Base-by-base conservation (phyloP, 2,888 invertebrate species). In the Parnassius orleans region DNA sequence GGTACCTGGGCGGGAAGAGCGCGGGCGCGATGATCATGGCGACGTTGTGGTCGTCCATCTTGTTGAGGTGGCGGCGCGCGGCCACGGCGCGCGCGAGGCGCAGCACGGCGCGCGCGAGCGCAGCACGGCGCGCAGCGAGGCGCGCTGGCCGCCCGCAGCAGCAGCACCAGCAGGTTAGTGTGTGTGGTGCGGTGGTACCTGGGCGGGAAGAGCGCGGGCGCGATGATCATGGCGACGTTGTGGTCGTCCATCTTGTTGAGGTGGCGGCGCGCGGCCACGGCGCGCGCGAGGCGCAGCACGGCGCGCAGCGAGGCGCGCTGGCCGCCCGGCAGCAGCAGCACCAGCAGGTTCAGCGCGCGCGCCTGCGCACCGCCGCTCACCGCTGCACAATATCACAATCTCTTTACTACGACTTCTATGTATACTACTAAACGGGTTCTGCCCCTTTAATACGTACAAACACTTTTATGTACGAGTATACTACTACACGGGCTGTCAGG, bases 21-120 rank as follows among this genome's bases (percentile, higher is more conserved):
- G 98, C 97, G n/a, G 98, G 98, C 14, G 98, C 98, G 70, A 98
- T 96, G 72, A 98, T 98, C 94, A 98, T 98, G 44, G 98, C 96
- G 48, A 98, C 97, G 81, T 98, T 98, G 80, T 97, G 96, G 66
- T 96, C 93, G 72, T 95, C 95, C 98, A 98, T 98, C 88, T 97
- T 95, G 87, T 98, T 98, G 70, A 92, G 87, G 70, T 93, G 90
- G 72, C 94, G 93, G 72, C 95, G 92, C 54, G 94, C 93, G 3
- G 95, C 94, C 59, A 98, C 94, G 74, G 94, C 93, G 58, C 94
- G 93, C 69, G 97, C 94, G 74, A 98, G 96, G n/a, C 93, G 92
- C 70, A 98, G 86, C 69, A 98, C 84, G 66, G 95, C 94, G 72
- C 96, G 94, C 64, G 92, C 1, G 97, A 96, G 72, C n/a, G n/a